Evolutionary conservation across 2,888 invertebrate genomes (phyloP).

Genomic region (Hydropsyche betteni): DNA sequence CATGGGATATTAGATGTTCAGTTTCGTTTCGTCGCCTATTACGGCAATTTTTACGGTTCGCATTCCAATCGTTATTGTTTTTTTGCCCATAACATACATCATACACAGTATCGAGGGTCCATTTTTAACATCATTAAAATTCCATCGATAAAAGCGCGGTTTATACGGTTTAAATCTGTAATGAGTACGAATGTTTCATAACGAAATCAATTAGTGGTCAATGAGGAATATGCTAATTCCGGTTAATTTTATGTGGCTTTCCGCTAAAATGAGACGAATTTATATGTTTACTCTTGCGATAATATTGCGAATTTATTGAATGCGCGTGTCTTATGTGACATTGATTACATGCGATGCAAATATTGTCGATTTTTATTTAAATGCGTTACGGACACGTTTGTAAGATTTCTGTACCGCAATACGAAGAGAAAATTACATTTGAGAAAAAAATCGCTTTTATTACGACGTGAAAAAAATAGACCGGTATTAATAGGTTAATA

Average conservation of each 20-base stretch:
- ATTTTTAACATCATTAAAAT: conserved; percentile 28
- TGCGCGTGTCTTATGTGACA: too few relatives aligned
- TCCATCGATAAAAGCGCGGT: conserved; percentile 15
- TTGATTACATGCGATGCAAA: too few relatives aligned
- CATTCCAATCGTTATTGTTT: conserved; percentile 27
- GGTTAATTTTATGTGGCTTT: too few relatives aligned
- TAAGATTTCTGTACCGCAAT: too few relatives aligned
- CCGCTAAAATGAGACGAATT: too few relatives aligned
- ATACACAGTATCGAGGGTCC: conserved; percentile 1
- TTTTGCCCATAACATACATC: neutral
- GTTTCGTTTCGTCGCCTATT: conserved; percentile 16
- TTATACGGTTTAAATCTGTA: conserved; percentile 25
- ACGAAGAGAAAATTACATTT: too few relatives aligned
- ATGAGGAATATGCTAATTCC: too few relatives aligned
- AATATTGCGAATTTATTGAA: too few relatives aligned
- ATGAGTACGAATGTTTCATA: neutral
- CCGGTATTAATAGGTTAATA: conserved; percentile 30
- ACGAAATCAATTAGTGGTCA: too few relatives aligned
- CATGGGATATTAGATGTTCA: conserved; percentile 4
- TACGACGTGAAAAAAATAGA: conserved; percentile 14
- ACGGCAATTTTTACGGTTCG: conserved; percentile 27
- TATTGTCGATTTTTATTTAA: too few relatives aligned
- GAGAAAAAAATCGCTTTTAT: conserved; percentile 17
- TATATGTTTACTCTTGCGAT: too few relatives aligned
- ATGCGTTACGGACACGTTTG: too few relatives aligned